Conservation (phyloP, 2,113 vertebrate genomes). For the Trogon surrucura region DNA sequence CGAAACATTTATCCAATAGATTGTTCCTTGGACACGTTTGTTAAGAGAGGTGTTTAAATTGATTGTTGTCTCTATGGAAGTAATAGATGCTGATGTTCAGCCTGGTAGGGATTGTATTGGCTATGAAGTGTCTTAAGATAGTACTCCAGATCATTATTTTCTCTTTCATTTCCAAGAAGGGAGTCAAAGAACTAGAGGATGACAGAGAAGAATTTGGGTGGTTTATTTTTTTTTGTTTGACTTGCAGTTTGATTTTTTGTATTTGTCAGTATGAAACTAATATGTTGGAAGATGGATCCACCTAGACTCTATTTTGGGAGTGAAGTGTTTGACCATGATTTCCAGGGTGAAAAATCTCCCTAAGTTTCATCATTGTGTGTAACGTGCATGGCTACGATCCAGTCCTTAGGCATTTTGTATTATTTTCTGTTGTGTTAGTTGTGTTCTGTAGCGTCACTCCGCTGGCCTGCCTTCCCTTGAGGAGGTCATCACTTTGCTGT, state of each 20-base stretch:
- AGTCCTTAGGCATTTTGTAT: fast-evolving
- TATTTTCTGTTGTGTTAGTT: background rate
- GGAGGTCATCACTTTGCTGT: background rate
- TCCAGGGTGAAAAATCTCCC: background rate
- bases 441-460: background rate
- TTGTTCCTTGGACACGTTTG: background rate
- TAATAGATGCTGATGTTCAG: background rate
- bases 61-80: background rate
- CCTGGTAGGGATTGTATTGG: background rate
- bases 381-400: background rate
- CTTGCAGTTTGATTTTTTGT: background rate
- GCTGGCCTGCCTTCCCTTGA: background rate
- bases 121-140: background rate
- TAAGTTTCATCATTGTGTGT: background rate
- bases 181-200: background rate
- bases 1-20: background rate
- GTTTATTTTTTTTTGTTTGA: background rate
- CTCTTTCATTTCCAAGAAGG: background rate
- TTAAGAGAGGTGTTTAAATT: background rate
- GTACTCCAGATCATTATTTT: background rate
- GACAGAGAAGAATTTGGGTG: background rate
- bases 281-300: background rate
- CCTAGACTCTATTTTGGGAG: background rate
- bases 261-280: fast-evolving
- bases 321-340: background rate